Conservation (phyloP, 2,113 vertebrate genomes). For the Pica pica region DNA sequence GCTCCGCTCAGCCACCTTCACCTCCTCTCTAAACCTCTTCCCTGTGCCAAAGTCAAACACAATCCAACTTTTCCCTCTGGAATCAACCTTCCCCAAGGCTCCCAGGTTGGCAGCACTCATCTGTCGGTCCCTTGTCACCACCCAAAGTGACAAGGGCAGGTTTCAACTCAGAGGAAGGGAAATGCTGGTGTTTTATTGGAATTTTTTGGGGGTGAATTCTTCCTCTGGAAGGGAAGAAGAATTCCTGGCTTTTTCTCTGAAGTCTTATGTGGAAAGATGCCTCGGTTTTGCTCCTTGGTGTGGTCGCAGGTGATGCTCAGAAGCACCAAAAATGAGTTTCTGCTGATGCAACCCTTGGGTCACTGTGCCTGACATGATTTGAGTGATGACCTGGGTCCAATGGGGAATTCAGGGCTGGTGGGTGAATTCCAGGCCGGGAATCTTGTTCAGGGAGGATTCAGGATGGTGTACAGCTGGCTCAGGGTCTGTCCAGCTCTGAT, state of each 20-base stretch:
- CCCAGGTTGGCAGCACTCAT: background rate
- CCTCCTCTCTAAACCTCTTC: background rate
- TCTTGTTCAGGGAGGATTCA: background rate
- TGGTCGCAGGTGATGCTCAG: background rate
- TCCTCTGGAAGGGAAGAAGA: background rate
- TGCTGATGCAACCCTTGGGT: background rate
- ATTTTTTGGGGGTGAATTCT: background rate
- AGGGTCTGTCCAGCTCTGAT: rapidly evolving
- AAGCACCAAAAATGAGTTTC: background rate
- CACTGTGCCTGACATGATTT: rapidly evolving
- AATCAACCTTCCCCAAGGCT: background rate
- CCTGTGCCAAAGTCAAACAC: background rate
- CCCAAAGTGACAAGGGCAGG: background rate
- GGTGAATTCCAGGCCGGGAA: background rate
- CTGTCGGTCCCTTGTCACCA: background rate
- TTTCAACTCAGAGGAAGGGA: rapidly evolving
- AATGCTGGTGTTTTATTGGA: background rate
- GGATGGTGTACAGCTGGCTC: background rate
- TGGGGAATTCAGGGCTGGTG: background rate
- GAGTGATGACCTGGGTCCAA: rapidly evolving
- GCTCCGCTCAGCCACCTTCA: background rate
- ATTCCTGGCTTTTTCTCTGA: background rate
- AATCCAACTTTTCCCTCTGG: background rate
- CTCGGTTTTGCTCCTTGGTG: background rate
- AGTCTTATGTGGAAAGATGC: rapidly evolving